Percentiles rank a stretch among this genome's conserved stretches.
Conservation (phyloP, 1,140 invertebrate genomes). For the Anadara kagoshimensis region DNA sequence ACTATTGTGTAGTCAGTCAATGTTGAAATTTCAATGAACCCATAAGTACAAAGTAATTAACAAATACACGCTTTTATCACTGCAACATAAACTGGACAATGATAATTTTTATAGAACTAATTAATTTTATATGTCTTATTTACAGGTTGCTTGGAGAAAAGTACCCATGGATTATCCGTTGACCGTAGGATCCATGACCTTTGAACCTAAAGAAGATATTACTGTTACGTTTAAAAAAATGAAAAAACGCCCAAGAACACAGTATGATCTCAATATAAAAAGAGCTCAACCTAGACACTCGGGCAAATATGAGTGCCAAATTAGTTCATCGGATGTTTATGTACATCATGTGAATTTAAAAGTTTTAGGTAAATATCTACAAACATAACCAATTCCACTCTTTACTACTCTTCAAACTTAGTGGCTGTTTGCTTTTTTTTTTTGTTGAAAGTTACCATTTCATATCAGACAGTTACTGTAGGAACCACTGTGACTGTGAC, state of each 20-base stretch:
- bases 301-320: conserved; percentile 7
- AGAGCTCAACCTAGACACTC: conserved; percentile 10
- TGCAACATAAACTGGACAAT: too few relatives aligned
- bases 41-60: too few relatives aligned
- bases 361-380: conserved; percentile 13
- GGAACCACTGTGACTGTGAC: too few relatives aligned
- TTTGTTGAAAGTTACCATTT: too few relatives aligned
- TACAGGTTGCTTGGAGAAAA: conserved; percentile 16
- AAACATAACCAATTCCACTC: too few relatives aligned
- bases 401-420: too few relatives aligned
- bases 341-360: conserved; percentile 9
- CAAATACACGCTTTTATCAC: too few relatives aligned
- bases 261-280: conserved; percentile 12
- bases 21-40: too few relatives aligned
- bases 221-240: conserved; percentile 3
- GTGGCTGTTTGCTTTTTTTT: too few relatives aligned
- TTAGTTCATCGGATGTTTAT: conserved; percentile 1
- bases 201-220: conserved; percentile 9
- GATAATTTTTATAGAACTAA: too few relatives aligned
- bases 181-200: conserved; percentile 1
- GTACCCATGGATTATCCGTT: conserved; percentile 10
- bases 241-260: neutral
- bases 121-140: neutral
- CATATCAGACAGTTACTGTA: too few relatives aligned
- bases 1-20: too few relatives aligned